Evolutionary conservation across 2,888 invertebrate genomes (phyloP), one percentile per base, ranked within the genome.

Genomic region (Perizoma flavofasciatum): DNA sequence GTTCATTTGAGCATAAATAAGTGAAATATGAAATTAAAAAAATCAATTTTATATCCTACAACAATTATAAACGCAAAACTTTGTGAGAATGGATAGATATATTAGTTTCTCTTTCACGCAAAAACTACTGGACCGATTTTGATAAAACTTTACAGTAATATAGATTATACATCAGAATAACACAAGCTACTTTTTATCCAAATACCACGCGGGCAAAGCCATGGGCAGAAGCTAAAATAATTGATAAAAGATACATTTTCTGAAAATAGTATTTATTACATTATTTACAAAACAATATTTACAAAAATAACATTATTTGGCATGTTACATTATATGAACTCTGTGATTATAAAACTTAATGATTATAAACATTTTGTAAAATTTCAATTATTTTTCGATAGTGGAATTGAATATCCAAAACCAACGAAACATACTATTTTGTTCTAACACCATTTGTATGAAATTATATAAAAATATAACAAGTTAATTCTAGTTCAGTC

Each of bases 241-340:
- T 22, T 57, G 51, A 8, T 49, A 50, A 49, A 61, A 56, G 40
- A 49, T 43, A 41, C 22, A 4, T 48, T 41, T 40, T 40, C n/a
- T 32, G 11, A 49, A 41, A 55, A 55, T 59, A 37, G 37, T 37
- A 64, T 57, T 69, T 69, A 68, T 65, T 66, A 56, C 44, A 49
- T 50, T 66, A 69, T 71, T 64, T 70, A 74, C 69, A 70, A 63
- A 59, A 47, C 6, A 39, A 33, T 59, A 58, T 55, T 60, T 54
- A 50, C 55, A 64, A 61, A 65, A 40, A 61, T 49, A 62, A 59
- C 48, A 7, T 55, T 11, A 60, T 63, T 68, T 64, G 64, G 60
- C 52, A 55, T 60, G 55, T 53, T 58, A 64, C 41, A 63, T 61
- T 53, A 60, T 49, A 53, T 5, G 35, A 49, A 48, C 32, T 6